Evolutionary conservation across 2,113 vertebrate genomes (phyloP), one percentile per base, ranked within the genome.

Genomic region (Pterocles burchelli): DNA sequence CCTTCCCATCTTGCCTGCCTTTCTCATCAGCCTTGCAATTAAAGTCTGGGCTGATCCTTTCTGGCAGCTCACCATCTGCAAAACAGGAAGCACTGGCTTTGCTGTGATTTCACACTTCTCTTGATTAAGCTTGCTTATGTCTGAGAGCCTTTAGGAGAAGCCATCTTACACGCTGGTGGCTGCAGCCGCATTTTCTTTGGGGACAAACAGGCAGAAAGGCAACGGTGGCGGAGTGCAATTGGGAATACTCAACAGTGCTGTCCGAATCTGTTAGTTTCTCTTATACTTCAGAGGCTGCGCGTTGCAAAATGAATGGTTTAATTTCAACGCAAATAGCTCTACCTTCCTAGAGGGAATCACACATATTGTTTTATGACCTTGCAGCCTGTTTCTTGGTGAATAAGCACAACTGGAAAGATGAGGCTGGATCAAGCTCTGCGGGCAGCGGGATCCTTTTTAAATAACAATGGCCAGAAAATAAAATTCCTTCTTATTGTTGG

Each of bases 51-150:
- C 82, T 97, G 96, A 97, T 97, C 85, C 82, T 92, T 97, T 84
- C 95, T 97, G 97, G 96, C 95, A 97, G 93, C 95, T 96, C 88
- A 96, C 97, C 97, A 97, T 97, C 97, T 97, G 97, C 76, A 96
- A 51, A 96, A 82, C 6, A 59, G 91, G 93, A 87, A 96, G 90
- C 89, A 62, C 67, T 91, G 95, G 90, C 95, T 96, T 94, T 89
- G 79, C 92, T 96, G 93, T 66, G 93, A 96, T 97, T 97, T 95
- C 93, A 95, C 96, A 96, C 97, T 91, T 96, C 75, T 48, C 90
- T 87, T 90, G 94, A 91, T 89, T 55, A 89, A 91, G 76, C 90
- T 93, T 1, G 4, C 82, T 96, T 62, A 78, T 59, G 90, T 65
- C 76, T 61, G 75, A 70, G 90, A 88, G 85, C 95, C 88, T 80